Evolutionary conservation across 1,140 invertebrate species (phyloP).

Genomic region (Spodoptera frugiperda): DNA sequence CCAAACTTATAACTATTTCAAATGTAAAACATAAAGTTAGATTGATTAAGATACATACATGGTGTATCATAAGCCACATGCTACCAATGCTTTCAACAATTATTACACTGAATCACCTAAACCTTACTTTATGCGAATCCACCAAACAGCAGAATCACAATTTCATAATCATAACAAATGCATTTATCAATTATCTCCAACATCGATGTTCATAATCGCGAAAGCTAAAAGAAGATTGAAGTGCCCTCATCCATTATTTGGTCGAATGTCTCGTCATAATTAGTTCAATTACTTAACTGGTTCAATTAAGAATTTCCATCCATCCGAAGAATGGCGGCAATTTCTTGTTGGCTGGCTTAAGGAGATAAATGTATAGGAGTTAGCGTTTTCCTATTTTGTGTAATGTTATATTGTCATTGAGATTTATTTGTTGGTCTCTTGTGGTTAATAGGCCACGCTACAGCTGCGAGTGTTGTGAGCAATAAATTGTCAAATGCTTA

Average conservation of each 20-base stretch:
- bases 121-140: neutral
- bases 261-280: slow-evolving; percentile 49
- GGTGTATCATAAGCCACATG: too few relatives aligned
- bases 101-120: too few relatives aligned
- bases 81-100: too few relatives aligned
- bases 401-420: slow-evolving; percentile 21
- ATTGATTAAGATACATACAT: too few relatives aligned
- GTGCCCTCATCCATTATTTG: slow-evolving; percentile 46
- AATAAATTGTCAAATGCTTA: slow-evolving; percentile 1
- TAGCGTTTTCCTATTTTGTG: slow-evolving; percentile 34
- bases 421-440: slow-evolving; percentile 11
- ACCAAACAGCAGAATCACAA: neutral
- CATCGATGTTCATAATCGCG: slow-evolving; percentile 15
- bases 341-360: slow-evolving; percentile 39
- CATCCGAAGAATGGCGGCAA: slow-evolving; percentile 40
- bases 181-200: slow-evolving; percentile 1
- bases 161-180: slow-evolving; percentile 8
- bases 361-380: slow-evolving; percentile 40
- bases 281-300: slow-evolving; percentile 52
- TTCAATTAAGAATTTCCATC: slow-evolving; percentile 49
- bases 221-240: slow-evolving; percentile 31
- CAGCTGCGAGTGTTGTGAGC: slow-evolving; percentile 2
- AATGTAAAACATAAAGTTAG: too few relatives aligned
- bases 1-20: too few relatives aligned
- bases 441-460: slow-evolving; percentile 20